Evolutionary conservation across 2,113 vertebrate genomes (phyloP).

Genomic region (Thryonomys swinderianus): DNA sequence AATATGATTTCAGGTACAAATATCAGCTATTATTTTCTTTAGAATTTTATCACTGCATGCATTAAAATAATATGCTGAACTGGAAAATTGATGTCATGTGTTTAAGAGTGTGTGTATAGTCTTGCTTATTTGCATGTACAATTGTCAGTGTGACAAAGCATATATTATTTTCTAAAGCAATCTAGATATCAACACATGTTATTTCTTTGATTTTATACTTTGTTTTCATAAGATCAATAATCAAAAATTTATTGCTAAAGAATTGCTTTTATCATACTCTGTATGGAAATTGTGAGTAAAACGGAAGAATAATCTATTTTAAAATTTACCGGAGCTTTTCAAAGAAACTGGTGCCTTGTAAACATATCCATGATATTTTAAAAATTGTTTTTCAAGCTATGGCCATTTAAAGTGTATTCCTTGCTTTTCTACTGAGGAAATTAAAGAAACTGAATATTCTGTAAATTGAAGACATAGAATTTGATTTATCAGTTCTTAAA

Average conservation of each 20-base stretch:
- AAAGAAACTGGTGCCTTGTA: background rate
- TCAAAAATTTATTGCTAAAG: background rate
- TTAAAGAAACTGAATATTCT: constrained; percentile 14
- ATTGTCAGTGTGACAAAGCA: background rate
- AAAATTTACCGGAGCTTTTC: constrained; percentile 3
- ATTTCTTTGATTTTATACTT: background rate
- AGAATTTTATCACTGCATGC: background rate
- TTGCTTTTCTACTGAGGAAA: background rate
- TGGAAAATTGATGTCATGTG: background rate
- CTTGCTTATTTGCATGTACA: background rate
- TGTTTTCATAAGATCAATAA: background rate
- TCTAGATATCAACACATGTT: background rate
- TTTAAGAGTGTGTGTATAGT: background rate
- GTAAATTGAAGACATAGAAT: background rate
- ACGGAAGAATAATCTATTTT: background rate
- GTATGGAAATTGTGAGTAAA: background rate
- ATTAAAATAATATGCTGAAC: background rate
- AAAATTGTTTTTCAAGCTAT: background rate
- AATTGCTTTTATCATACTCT: background rate
- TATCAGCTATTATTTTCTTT: background rate
- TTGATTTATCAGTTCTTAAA: constrained; percentile 1
- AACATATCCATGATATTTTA: background rate
- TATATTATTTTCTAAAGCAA: constrained; percentile 25
- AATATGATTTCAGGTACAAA: constrained; percentile 5
- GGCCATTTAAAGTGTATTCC: background rate